Conservation (phyloP, 2,888 invertebrate genomes). For the Abrostola tripartita region DNA sequence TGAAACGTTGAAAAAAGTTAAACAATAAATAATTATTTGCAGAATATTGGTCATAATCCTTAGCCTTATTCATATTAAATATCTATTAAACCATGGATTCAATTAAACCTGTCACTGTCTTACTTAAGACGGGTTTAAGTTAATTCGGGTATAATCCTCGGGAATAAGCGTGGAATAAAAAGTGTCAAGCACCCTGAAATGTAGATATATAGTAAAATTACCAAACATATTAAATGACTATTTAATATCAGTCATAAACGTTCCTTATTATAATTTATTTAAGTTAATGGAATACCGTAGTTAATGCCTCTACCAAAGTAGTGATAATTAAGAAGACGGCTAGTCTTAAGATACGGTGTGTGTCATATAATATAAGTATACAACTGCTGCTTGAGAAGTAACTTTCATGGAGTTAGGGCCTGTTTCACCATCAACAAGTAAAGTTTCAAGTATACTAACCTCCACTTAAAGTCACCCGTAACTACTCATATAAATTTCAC, state of each 20-base stretch:
- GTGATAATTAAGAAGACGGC: slow-evolving; percentile 40
- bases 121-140: too few species aligned
- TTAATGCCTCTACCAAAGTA: slow-evolving; percentile 44
- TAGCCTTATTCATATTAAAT: too few species aligned
- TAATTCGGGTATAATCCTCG: not conserved
- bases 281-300: slow-evolving; percentile 13
- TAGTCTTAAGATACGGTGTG: slow-evolving; percentile 42
- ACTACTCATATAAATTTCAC: too few species aligned
- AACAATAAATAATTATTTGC: not conserved
- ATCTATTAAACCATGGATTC: too few species aligned
- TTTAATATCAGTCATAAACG: slow-evolving; percentile 29
- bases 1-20: not conserved
- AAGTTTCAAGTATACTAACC: too few species aligned
- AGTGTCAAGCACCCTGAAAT: not conserved
- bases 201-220: not conserved
- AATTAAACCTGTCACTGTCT: too few species aligned
- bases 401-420: slow-evolving; percentile 6
- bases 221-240: slow-evolving; percentile 3
- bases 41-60: too few species aligned
- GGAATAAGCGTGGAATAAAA: not conserved
- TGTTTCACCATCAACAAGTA: too few species aligned
- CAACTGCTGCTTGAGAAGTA: slow-evolving; percentile 5
- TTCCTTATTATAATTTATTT: slow-evolving; percentile 49
- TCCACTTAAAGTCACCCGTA: too few species aligned
- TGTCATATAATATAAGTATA: slow-evolving; percentile 9